These are phyloP conservation scores for Mycalesis mineus DNA, from an alignment of 2,888 invertebrate genomes.

Conservation along the genomic window DNA sequence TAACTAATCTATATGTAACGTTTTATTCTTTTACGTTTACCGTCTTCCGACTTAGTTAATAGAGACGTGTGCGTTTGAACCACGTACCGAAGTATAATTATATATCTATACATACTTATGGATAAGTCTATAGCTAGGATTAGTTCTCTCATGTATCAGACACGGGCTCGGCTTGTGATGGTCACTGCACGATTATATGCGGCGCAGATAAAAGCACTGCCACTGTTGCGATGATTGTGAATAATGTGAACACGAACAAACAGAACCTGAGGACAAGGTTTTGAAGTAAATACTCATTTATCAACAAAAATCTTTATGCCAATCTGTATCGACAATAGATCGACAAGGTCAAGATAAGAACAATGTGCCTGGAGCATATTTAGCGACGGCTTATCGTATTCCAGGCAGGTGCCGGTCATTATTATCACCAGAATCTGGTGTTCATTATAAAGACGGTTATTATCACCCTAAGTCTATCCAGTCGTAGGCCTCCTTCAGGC, in stretches of 20 bases:
- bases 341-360: too few relatives aligned
- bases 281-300: neutral
- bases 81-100: slow-evolving; percentile 49
- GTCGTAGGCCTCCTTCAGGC: too few relatives aligned
- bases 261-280: slow-evolving; percentile 83
- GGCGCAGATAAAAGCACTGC: slow-evolving; percentile 94
- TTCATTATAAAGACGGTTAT: too few relatives aligned
- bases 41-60: slow-evolving; percentile 61
- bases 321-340: too few relatives aligned
- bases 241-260: slow-evolving; percentile 95
- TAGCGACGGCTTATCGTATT: too few relatives aligned
- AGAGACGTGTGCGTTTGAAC: slow-evolving; percentile 73
- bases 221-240: slow-evolving; percentile 95
- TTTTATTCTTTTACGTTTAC: slow-evolving; percentile 53
- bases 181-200: slow-evolving; percentile 94
- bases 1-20: slow-evolving; percentile 51
- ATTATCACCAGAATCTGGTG: too few relatives aligned
- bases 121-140: slow-evolving; percentile 56
- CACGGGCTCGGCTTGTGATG: slow-evolving; percentile 30
- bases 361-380: too few relatives aligned
- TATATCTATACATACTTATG: slow-evolving; percentile 39
- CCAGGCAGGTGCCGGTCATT: too few relatives aligned
- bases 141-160: slow-evolving; percentile 63
- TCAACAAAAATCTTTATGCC: neutral
- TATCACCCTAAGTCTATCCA: too few relatives aligned